Conservation (phyloP, 1,140 invertebrate species). For the Drosophila paulistorum region DNA sequence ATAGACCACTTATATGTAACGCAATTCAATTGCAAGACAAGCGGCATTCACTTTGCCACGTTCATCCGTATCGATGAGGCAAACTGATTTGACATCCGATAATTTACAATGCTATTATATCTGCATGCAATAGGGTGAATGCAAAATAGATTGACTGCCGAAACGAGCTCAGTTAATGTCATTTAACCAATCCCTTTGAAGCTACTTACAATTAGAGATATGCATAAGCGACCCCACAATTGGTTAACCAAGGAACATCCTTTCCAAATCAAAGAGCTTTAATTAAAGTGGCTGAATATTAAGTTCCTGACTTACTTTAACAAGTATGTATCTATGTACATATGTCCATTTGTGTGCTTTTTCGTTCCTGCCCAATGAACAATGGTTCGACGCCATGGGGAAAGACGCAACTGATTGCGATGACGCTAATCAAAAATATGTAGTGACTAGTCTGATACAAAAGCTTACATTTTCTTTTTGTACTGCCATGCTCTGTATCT, state of each 20-base stretch:
- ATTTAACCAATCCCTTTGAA: neutral
- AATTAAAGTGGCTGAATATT: neutral
- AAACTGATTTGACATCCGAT: conserved; percentile 70
- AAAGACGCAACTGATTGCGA: conserved; percentile 1
- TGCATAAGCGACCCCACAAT: no score
- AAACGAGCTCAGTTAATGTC: neutral
- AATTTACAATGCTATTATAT: conserved; percentile 43
- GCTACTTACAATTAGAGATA: neutral
- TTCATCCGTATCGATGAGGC: conserved; percentile 52
- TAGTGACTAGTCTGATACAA: conserved; percentile 31
- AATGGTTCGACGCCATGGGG: neutral
- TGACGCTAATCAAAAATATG: conserved; percentile 65
- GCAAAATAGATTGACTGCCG: neutral
- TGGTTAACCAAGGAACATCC: neutral
- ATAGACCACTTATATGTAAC: conserved; percentile 49
- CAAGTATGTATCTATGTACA: neutral
- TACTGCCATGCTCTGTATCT: conserved; percentile 53
- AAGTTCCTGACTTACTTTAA: neutral
- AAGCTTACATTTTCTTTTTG: conserved; percentile 17
- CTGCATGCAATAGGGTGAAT: neutral
- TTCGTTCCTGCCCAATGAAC: neutral
- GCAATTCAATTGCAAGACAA: conserved; percentile 64
- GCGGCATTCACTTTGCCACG: conserved; percentile 26
- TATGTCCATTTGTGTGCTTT: neutral
- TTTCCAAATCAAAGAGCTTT: neutral